phyloP scores from a whole-genome alignment of 2,797 vertebrate genomes.

The Acipenser ruthenus region DNA sequence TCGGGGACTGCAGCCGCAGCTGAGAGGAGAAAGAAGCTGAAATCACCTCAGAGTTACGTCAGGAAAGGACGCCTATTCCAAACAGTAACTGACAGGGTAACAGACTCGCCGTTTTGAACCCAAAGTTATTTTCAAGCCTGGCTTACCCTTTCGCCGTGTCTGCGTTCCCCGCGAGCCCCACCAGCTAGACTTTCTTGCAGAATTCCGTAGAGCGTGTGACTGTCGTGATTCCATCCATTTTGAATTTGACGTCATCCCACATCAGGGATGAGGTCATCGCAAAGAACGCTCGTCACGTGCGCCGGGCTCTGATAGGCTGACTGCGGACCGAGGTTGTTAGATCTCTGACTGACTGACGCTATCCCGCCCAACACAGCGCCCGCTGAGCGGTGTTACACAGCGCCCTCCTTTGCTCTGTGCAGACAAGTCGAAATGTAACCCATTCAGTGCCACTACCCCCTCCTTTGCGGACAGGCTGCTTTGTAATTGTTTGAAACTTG shows the following conservation, averaged over 20 bases:
- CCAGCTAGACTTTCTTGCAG: constrained; percentile 62
- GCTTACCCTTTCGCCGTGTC: constrained; percentile 62
- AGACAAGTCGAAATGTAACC: too few species aligned
- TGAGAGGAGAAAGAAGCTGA: constrained; percentile 48
- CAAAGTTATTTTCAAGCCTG: constrained; percentile 29
- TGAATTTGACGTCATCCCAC: constrained; percentile 99
- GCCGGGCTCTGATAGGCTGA: constrained; percentile 62
- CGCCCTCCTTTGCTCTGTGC: constrained; percentile 20
- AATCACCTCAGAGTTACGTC: constrained; percentile 84
- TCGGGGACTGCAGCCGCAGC: constrained; percentile 42
- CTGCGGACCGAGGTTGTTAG: constrained; percentile 16
- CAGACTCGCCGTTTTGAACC: constrained; percentile 13
- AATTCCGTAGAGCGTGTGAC: constrained; percentile 75
- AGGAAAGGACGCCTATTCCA: constrained; percentile 66
- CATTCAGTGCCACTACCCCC: too few species aligned
- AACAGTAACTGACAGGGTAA: constrained; percentile 32
- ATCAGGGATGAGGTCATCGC: constrained; percentile 98
- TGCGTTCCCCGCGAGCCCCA: constrained; percentile 40
- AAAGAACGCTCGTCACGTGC: constrained; percentile 91
- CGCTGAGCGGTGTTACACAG: too few species aligned
- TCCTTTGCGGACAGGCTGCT: too few species aligned
- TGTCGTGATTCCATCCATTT: constrained; percentile 99
- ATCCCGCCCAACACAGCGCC: too few species aligned
- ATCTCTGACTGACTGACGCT: too few species aligned
- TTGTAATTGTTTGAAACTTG: too few species aligned